phyloP scores from a whole-genome alignment of 2,888 invertebrate genomes.

The Tineola bisselliella region DNA sequence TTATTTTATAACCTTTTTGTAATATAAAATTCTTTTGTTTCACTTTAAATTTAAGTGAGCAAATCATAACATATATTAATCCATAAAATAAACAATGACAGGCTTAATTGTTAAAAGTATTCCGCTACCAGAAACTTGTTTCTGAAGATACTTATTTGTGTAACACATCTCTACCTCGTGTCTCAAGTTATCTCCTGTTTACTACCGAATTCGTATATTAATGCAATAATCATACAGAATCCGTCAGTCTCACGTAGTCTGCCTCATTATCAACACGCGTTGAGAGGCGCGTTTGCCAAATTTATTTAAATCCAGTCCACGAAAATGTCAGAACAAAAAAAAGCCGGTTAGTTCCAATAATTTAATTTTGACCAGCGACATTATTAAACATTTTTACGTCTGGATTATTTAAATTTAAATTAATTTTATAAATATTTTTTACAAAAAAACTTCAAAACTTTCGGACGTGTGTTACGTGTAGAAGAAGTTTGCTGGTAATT shows the following conservation, averaged over 20 bases:
- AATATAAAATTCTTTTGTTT: not conserved
- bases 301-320: not conserved
- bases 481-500: not conserved
- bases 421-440: slow-evolving; percentile 11
- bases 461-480: not conserved
- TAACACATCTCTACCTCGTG: not conserved
- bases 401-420: not conserved
- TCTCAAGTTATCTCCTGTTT: not conserved
- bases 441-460: not conserved
- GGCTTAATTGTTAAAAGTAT: slow-evolving; percentile 1
- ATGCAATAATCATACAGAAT: not conserved
- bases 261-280: not conserved
- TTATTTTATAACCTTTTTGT: not conserved
- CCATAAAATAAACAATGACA: not conserved
- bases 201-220: slow-evolving; percentile 4
- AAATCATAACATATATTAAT: not conserved
- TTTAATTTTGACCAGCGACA: not conserved
- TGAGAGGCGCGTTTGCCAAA: not conserved
- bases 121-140: slow-evolving; percentile 1
- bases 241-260: not conserved
- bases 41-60: not conserved
- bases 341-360: not conserved
- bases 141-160: not conserved
- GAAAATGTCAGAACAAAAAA: slow-evolving; percentile 1
- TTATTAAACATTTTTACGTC: not conserved